Conservation (phyloP, 2,797 vertebrate genomes). For the Adrianichthys oophorus region DNA sequence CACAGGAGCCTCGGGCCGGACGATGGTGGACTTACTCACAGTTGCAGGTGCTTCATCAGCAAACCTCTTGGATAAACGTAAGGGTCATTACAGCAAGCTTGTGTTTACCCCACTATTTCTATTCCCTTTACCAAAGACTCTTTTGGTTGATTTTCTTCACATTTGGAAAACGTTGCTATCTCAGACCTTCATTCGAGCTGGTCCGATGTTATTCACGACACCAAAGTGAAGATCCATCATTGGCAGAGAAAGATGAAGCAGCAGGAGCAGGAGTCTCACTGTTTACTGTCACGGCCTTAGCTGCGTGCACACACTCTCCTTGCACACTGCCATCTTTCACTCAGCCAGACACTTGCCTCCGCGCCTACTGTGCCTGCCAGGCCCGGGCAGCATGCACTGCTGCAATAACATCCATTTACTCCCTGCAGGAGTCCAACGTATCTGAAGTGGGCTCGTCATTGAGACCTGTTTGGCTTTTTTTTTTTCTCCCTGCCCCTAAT, state of each 20-base stretch:
- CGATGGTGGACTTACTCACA: constrained; percentile 56
- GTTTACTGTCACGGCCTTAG: constrained; percentile 75
- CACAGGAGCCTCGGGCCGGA: constrained; percentile 53
- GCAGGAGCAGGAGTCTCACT: constrained; percentile 62
- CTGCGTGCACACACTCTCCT: constrained; percentile 61
- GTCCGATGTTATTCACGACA: constrained; percentile 61
- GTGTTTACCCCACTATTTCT: constrained; percentile 1
- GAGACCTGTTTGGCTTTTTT: constrained; percentile 48
- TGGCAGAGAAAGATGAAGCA: constrained; percentile 56
- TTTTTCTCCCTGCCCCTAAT: not conserved
- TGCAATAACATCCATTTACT: constrained; percentile 72
- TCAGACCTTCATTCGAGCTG: constrained; percentile 22
- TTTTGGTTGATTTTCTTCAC: constrained; percentile 5
- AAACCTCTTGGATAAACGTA: constrained; percentile 48
- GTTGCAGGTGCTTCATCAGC: constrained; percentile 73
- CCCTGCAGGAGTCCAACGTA: constrained; percentile 47
- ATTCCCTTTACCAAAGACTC: constrained; percentile 2
- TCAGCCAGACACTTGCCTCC: constrained; percentile 65
- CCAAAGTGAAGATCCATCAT: constrained; percentile 65
- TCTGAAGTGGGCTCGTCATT: constrained; percentile 56
- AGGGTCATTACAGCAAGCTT: constrained; percentile 27
- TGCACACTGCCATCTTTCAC: constrained; percentile 73
- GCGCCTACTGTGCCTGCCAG: constrained; percentile 67
- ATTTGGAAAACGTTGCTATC: constrained; percentile 7
- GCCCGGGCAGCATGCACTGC: constrained; percentile 54